phyloP scores from a whole-genome alignment of 2,797 vertebrate species.

The Girardinus metallicus region DNA sequence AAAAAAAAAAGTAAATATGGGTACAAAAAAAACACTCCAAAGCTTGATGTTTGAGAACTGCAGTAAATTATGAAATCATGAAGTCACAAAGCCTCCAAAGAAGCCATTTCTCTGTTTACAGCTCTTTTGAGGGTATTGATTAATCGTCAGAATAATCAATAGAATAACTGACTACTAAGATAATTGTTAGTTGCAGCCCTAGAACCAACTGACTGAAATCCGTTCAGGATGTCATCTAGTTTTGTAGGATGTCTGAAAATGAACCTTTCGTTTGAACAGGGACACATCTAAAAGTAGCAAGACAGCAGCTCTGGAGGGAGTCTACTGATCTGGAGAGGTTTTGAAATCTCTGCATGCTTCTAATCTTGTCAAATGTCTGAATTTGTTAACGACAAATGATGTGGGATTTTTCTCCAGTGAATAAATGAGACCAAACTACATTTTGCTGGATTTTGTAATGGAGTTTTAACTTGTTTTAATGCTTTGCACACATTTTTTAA shows the following conservation, averaged over 20 bases:
- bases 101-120: not conserved
- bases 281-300: not conserved
- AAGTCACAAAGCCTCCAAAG: not conserved
- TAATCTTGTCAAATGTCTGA: not conserved
- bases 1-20: not conserved
- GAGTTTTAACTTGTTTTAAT: not conserved
- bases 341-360: not conserved
- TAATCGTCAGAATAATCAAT: too few species aligned
- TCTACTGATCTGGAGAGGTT: not conserved
- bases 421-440: not conserved
- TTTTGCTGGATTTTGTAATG: not conserved
- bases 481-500: not conserved
- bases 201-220: not conserved
- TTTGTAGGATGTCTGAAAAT: not conserved
- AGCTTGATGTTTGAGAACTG: not conserved
- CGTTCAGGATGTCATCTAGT: not conserved
- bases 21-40: not conserved
- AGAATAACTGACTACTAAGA: too few species aligned
- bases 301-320: not conserved
- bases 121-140: not conserved
- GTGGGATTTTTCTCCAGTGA: not conserved
- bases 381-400: not conserved
- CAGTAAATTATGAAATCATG: not conserved
- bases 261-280: not conserved
- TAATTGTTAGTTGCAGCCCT: too few species aligned